Percentiles rank a stretch among this genome's conserved stretches.
These are phyloP conservation scores for Carcharodon carcharias DNA, from an alignment of 2,797 vertebrate species.

Conservation along the genomic window DNA sequence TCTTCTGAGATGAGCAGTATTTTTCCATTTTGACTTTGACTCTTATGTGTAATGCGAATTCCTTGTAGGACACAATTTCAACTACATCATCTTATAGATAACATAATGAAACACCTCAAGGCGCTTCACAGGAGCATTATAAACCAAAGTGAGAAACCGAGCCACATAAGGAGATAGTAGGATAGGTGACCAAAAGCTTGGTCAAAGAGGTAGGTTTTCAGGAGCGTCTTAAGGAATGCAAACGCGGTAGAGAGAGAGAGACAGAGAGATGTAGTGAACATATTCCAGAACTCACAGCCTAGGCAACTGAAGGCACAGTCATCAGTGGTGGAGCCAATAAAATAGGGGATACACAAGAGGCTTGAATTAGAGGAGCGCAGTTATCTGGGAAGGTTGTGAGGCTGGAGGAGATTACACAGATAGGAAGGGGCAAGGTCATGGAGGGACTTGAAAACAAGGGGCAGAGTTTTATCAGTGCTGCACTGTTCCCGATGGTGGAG, in stretches of 20 bases:
- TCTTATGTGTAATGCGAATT: not conserved
- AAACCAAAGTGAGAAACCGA: too few species aligned
- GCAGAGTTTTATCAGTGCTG: too few species aligned
- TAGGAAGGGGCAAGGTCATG: too few species aligned
- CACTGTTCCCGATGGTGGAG: too few species aligned
- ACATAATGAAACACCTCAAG: too few species aligned
- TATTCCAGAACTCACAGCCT: not conserved
- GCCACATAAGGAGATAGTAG: too few species aligned
- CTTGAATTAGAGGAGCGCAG: not conserved
- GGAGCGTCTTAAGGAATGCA: not conserved
- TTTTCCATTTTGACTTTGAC: not conserved
- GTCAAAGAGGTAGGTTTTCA: not conserved
- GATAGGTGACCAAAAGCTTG: too few species aligned
- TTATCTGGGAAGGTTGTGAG: not conserved
- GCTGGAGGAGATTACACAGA: too few species aligned
- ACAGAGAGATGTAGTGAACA: too few species aligned
- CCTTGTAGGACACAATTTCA: not conserved
- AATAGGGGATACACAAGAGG: not conserved
- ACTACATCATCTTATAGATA: too few species aligned
- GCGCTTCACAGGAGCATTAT: too few species aligned
- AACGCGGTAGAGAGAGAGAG: not conserved
- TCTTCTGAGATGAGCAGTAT: not conserved
- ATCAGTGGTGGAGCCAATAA: not conserved
- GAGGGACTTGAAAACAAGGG: too few species aligned
- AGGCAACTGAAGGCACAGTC: not conserved